Evolutionary conservation across 1,140 invertebrate genomes (phyloP), one percentile per base, ranked within the genome.

Genomic region (Drosophila jambulina): DNA sequence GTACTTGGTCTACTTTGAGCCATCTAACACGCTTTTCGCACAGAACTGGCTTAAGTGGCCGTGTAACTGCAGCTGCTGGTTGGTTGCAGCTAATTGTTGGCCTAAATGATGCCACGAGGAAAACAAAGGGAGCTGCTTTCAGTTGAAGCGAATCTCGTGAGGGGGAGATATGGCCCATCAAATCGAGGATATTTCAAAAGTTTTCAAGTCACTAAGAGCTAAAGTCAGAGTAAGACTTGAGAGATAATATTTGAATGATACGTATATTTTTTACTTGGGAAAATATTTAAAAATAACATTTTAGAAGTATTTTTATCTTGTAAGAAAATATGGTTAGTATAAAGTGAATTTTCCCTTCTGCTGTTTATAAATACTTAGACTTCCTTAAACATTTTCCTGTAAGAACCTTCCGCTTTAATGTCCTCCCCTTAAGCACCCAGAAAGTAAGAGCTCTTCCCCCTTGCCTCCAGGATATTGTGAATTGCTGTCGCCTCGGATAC

Each of bases 11-110:
- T 36, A 74, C 70, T 71, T 72, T 72, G 23, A 45, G 25, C 45
- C 68, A 69, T 72, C 69, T 72, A 51, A 72, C 53, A 56, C 70
- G 68, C 69, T 74, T 72, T 59, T 23, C 53, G 23, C 70, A 60
- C 36, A 60, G 51, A 71, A 17, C 68, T 48, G 36, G 68, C 54
- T 42, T 43, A 75, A 75, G 70, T 75, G 71, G 58, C 42, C 49
- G 48, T 63, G 69, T 75, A 63, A 74, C 70, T 72, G 69, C 69
- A 72, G 53, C 68, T 72, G 34, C 48, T 51, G 49, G 21, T 25
- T 17, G 45, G 36, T 36, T 59, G 70, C 67, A 51, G 68, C 70
- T 74, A 74, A 74, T 72, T 74, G 70, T 72, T 59, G 70, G 67
- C 70, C 46, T 72, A 72, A 74, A 74, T 48, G 70, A 19, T 72